These are phyloP conservation scores for Scophthalmus maximus DNA, from an alignment of 2,113 vertebrate species.

Conservation along the genomic window DNA sequence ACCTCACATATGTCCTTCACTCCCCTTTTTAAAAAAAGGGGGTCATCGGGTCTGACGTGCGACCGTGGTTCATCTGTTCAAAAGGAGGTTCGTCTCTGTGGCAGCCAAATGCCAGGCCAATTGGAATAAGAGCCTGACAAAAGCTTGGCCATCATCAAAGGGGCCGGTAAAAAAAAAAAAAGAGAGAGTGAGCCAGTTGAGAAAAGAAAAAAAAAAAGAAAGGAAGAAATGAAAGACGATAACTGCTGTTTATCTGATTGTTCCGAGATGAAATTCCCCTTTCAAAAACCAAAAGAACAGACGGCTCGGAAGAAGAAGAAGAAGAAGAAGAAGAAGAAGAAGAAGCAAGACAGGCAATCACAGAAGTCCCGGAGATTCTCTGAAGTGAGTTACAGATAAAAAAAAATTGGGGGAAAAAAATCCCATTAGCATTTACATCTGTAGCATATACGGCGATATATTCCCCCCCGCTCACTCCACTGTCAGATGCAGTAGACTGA, in stretches of 20 bases:
- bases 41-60: conserved; percentile 20
- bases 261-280: conserved; percentile 46
- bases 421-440: conserved; percentile 38
- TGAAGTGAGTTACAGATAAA: conserved; percentile 31
- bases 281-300: conserved; percentile 44
- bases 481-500: conserved; percentile 38
- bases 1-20: conserved; percentile 14
- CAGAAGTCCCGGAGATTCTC: conserved; percentile 3
- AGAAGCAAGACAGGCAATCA: conserved; percentile 23
- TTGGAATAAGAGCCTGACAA: conserved; percentile 32
- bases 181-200: conserved; percentile 16
- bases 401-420: background rate
- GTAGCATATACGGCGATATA: background rate
- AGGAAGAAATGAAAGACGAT: conserved; percentile 27
- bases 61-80: conserved; percentile 18
- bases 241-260: conserved; percentile 55
- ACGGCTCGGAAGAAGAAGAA: conserved; percentile 14
- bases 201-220: too few relatives aligned
- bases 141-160: conserved; percentile 39
- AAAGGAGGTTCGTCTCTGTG: conserved; percentile 10
- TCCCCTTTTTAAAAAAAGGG: conserved; percentile 4
- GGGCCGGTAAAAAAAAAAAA: conserved; percentile 13
- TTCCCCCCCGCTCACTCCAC: conserved; percentile 14
- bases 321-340: background rate
- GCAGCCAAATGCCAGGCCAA: conserved; percentile 21